Base-by-base conservation (phyloP, 1,140 invertebrate species). In the Oedothorax gibbosus region DNA sequence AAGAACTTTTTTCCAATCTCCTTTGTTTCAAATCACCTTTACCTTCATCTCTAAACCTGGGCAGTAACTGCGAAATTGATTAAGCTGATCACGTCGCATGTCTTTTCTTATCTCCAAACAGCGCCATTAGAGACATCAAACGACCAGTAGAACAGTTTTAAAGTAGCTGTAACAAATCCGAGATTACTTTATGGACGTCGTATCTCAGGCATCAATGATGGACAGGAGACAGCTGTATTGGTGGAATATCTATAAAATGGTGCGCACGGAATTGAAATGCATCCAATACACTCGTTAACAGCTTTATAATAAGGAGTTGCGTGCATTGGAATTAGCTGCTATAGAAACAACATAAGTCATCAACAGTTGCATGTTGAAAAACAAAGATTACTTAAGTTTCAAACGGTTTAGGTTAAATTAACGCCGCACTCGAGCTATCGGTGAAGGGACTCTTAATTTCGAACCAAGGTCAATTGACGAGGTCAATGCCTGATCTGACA, bases 151-250 rank as follows among this genome's bases (percentile, higher is more conserved):
- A 75, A 75, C 72, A 57, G 72, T 75, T 75, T 75, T 75, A 75
- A 75, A 75, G 57, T 75, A 75, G 72, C 72, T 75, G 7, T 75
- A 75, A 75, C 72, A 75, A 75, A 75, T 75, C 72, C 57, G 57
- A 75, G 72, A 75, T 71, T 71, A 75, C 72, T 57, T 8, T 75
- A 75, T 60, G 72, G 56, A 56, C 53, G 57, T 75, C 54, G 72
- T 75, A 75, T 75, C 72, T 75, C 51, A 18, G 53, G 21, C 20
- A 75, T 75, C 72, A 56, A 51, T 56, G 72, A 75, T 51, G 51
- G 56, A 75, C 53, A 57, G 51, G 20, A 60, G 12, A 75, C 11
- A 15, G 54, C 6, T 35, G 53, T 10, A 57, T 7, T 20, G 15
- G 51, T 15, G 51, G 50, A 71, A 71, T 71, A 53, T 71, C 69